A percentile compares a stretch with the other conserved stretches of the same genome.
These are phyloP conservation scores for Meloidogyne floridensis DNA, from an alignment of 1,140 invertebrate genomes.

Conservation along the genomic window DNA sequence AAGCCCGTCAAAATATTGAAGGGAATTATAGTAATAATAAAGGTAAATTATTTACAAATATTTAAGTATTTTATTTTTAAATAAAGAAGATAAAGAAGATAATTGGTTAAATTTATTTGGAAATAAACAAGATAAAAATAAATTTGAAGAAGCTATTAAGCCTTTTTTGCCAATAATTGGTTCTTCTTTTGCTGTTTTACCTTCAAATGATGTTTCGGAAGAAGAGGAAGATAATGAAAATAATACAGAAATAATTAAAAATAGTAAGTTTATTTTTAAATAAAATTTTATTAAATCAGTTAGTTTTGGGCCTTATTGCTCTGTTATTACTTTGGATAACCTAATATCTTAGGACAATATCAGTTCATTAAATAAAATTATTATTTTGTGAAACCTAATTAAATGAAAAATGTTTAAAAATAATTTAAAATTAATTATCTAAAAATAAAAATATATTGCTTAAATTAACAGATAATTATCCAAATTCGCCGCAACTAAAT, in stretches of 20 bases:
- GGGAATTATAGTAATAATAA: background rate
- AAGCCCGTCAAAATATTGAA: background rate
- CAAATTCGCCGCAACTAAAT: background rate
- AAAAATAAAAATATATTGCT: background rate
- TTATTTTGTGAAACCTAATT: too few relatives aligned
- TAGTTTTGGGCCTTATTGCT: too few relatives aligned
- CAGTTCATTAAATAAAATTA: too few relatives aligned
- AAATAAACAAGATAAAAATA: background rate
- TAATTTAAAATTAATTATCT: too few relatives aligned
- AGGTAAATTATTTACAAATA: background rate
- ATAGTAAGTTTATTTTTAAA: background rate
- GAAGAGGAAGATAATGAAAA: background rate
- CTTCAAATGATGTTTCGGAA: background rate
- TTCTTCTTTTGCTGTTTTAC: background rate
- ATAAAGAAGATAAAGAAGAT: background rate
- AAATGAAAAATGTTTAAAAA: too few relatives aligned
- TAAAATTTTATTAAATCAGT: background rate
- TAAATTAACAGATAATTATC: background rate
- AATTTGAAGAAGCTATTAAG: background rate
- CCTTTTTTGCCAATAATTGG: background rate
- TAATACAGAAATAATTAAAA: background rate
- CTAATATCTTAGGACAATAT: too few relatives aligned
- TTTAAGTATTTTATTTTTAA: background rate
- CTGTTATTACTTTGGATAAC: too few relatives aligned
- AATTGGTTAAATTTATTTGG: conserved; percentile 23